A percentile compares a stretch with the other conserved stretches of the same genome.
These are phyloP conservation scores for Sarcophaga rosellei DNA, from an alignment of 2,888 invertebrate species.

Conservation along the genomic window DNA sequence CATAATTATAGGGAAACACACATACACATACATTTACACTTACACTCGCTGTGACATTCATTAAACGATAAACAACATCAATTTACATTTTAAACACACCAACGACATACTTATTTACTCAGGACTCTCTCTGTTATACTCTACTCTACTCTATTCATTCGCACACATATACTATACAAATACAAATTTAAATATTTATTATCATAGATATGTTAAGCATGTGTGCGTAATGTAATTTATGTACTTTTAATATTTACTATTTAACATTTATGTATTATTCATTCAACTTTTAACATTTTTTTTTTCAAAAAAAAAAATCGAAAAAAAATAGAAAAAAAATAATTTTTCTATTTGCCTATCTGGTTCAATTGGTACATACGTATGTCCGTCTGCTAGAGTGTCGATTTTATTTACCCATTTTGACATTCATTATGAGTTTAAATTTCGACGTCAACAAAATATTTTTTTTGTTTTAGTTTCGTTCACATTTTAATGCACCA, in stretches of 20 bases:
- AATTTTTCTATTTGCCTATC: not conserved
- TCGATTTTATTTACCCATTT: slow-evolving; percentile 2
- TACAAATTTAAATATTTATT: not conserved
- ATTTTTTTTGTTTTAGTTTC: not conserved
- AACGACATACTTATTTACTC: not conserved
- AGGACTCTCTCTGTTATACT: no score
- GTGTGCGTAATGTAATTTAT: not conserved
- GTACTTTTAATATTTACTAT: slow-evolving; percentile 9
- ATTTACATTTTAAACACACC: slow-evolving; percentile 8
- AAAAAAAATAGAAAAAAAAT: no score
- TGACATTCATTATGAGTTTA: slow-evolving; percentile 13
- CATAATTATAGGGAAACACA: not conserved
- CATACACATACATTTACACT: not conserved
- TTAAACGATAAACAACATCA: slow-evolving; percentile 39
- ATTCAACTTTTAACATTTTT: slow-evolving; percentile 17
- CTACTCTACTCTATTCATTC: not conserved
- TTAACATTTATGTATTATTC: slow-evolving; percentile 39
- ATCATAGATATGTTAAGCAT: not conserved
- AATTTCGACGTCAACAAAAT: slow-evolving; percentile 16
- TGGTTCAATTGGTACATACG: not conserved
- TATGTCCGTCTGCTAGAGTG: not conserved
- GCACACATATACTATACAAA: not conserved
- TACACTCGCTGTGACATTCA: not conserved
- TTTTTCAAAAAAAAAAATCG: not conserved
- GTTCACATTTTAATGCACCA: not conserved